Percentiles rank a stretch among this genome's conserved stretches.
Evolutionary conservation across 2,797 vertebrate genomes (phyloP).

Genomic region (Microctenopoma stevenorrisi): DNA sequence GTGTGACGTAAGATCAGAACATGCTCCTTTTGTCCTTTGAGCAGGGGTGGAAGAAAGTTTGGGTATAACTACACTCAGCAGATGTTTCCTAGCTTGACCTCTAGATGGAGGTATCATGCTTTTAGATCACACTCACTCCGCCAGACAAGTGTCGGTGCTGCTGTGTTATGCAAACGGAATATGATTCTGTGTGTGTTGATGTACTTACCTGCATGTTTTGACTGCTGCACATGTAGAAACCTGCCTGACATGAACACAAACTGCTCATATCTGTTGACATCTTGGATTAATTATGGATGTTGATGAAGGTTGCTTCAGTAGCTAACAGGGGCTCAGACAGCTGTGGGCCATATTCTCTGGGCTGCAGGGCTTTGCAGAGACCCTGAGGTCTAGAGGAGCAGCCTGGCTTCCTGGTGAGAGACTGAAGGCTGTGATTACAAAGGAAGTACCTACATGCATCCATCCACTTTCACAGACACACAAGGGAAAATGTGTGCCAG

Average conservation of each 20-base stretch:
- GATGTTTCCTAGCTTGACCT: slow-evolving; percentile 7
- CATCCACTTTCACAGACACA: slow-evolving; percentile 9
- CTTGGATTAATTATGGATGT: slow-evolving; percentile 23
- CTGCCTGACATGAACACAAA: not conserved
- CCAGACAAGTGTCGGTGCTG: not conserved
- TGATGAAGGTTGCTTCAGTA: slow-evolving; percentile 10
- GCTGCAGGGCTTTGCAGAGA: slow-evolving; percentile 52
- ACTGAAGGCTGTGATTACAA: slow-evolving; percentile 67
- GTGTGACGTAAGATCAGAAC: not conserved
- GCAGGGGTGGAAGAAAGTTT: too few relatives aligned
- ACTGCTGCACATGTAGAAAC: not conserved
- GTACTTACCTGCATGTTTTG: slow-evolving; percentile 6
- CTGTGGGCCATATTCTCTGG: slow-evolving; percentile 62
- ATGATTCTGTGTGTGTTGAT: not conserved
- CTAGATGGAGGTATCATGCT: slow-evolving; percentile 52
- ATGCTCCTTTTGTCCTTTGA: too few relatives aligned
- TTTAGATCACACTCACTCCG: not conserved
- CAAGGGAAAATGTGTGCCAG: slow-evolving; percentile 1
- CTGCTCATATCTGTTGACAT: not conserved
- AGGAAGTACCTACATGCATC: slow-evolving; percentile 52
- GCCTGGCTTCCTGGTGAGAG: slow-evolving; percentile 53
- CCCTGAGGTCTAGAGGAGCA: slow-evolving; percentile 62
- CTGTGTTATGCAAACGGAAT: not conserved
- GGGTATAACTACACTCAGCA: too few relatives aligned
- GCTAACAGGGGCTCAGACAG: slow-evolving; percentile 31